Conservation (phyloP, 2,888 invertebrate genomes). For the Volucella bombylans region DNA sequence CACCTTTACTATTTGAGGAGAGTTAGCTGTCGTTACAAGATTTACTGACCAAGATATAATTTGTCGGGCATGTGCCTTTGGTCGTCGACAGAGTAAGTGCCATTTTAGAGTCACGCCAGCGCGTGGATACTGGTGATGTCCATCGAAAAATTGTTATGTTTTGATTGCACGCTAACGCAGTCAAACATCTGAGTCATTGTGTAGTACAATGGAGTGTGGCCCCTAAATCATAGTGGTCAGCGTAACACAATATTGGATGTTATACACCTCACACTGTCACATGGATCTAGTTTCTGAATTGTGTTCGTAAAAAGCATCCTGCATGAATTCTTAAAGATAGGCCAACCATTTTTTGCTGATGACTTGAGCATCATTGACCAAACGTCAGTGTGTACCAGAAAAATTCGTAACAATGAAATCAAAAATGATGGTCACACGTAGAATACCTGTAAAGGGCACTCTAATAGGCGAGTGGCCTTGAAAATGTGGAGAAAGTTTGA, state of each 20-base stretch:
- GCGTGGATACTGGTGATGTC: conserved; percentile 40
- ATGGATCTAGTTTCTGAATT: conserved; percentile 23
- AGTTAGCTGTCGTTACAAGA: conserved; percentile 52
- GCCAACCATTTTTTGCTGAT: too few species aligned
- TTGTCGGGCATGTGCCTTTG: conserved; percentile 72
- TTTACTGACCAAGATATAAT: conserved; percentile 62
- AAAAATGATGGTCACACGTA: too few species aligned
- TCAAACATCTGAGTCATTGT: conserved; percentile 66
- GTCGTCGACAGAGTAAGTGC: conserved; percentile 16
- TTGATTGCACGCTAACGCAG: conserved; percentile 65
- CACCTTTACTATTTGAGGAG: conserved; percentile 60
- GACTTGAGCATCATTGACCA: too few species aligned
- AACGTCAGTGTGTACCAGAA: too few species aligned
- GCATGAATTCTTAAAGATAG: background rate
- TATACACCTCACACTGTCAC: background rate
- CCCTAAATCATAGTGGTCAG: conserved; percentile 51
- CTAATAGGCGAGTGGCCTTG: too few species aligned
- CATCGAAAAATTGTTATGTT: conserved; percentile 63
- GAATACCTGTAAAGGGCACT: too few species aligned
- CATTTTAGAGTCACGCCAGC: conserved; percentile 8
- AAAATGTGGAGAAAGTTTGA: too few species aligned
- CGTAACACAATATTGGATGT: conserved; percentile 22
- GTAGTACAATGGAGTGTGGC: conserved; percentile 47
- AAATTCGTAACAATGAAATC: too few species aligned
- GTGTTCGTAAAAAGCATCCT: background rate